A percentile compares a stretch with the other conserved stretches of the same genome.
phyloP scores from a whole-genome alignment of 1,140 invertebrate species.

The Formica exsecta region DNA sequence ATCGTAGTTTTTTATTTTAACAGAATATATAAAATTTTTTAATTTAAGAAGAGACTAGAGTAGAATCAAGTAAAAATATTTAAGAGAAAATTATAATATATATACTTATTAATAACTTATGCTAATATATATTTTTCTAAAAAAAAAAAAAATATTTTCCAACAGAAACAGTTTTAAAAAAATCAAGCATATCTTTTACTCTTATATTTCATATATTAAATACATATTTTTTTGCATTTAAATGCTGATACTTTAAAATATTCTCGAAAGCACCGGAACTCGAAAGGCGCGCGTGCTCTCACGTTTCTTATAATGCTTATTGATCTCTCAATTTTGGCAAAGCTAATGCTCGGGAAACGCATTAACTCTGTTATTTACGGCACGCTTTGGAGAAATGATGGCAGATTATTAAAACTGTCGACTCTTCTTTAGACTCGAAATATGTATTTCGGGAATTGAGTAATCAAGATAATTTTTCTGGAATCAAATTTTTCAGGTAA shows the following conservation, averaged over 20 bases:
- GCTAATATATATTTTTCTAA: not conserved
- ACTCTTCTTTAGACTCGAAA: constrained; percentile 9
- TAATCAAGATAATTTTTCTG: constrained; percentile 49
- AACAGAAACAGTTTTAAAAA: not conserved
- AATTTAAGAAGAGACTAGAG: not conserved
- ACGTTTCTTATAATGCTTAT: not conserved
- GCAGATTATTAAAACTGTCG: constrained; percentile 52
- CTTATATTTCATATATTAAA: not conserved
- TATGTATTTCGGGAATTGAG: constrained; percentile 39
- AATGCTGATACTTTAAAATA: not conserved
- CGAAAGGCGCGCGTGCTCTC: not conserved
- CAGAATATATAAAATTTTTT: not conserved
- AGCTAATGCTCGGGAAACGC: constrained; percentile 22
- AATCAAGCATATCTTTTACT: not conserved
- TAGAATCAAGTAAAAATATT: not conserved
- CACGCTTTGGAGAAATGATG: constrained; percentile 42
- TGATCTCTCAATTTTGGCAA: constrained; percentile 52
- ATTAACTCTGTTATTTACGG: constrained; percentile 58
- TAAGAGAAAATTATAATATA: not conserved
- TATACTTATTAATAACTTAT: not conserved
- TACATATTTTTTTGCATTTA: not conserved
- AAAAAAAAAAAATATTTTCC: not conserved
- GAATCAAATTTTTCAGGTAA: constrained; percentile 32
- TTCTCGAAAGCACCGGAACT: constrained; percentile 3
- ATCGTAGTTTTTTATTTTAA: constrained; percentile 14